phyloP scores from a whole-genome alignment of 2,888 invertebrate species.

The Argynnis bischoffii region DNA sequence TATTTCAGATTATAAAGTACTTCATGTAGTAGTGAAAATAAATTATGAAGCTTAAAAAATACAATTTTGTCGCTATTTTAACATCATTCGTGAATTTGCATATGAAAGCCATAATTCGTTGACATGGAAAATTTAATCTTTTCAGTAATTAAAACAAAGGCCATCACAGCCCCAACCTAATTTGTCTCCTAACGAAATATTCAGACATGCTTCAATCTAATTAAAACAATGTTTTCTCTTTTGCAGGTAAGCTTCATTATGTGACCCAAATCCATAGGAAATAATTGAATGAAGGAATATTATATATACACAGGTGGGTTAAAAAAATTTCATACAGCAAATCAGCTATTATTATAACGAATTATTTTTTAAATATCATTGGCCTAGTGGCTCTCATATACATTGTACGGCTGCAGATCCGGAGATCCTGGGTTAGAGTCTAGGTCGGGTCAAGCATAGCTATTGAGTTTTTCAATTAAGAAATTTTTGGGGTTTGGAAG shows the following conservation, averaged over 20 bases:
- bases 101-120: slow-evolving; percentile 72
- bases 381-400: too few species aligned
- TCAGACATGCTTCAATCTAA: slow-evolving; percentile 46
- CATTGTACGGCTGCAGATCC: too few species aligned
- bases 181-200: slow-evolving; percentile 48
- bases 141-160: slow-evolving; percentile 70
- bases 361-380: too few species aligned
- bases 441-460: too few species aligned
- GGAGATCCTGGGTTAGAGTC: too few species aligned
- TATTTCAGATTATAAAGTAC: too few species aligned
- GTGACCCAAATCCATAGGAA: slow-evolving; percentile 5
- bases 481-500: too few species aligned
- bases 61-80: not conserved
- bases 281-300: not conserved
- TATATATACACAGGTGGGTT: too few species aligned
- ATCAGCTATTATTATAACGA: too few species aligned
- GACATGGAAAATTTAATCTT: slow-evolving; percentile 76
- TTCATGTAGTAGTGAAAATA: too few species aligned
- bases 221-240: slow-evolving; percentile 52
- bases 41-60: not conserved
- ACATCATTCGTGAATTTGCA: slow-evolving; percentile 57
- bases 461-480: too few species aligned
- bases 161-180: slow-evolving; percentile 62
- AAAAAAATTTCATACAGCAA: too few species aligned
- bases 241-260: slow-evolving; percentile 53